These are phyloP conservation scores for Reticulitermes speratus DNA, from an alignment of 1,140 invertebrate genomes.

Conservation along the genomic window DNA sequence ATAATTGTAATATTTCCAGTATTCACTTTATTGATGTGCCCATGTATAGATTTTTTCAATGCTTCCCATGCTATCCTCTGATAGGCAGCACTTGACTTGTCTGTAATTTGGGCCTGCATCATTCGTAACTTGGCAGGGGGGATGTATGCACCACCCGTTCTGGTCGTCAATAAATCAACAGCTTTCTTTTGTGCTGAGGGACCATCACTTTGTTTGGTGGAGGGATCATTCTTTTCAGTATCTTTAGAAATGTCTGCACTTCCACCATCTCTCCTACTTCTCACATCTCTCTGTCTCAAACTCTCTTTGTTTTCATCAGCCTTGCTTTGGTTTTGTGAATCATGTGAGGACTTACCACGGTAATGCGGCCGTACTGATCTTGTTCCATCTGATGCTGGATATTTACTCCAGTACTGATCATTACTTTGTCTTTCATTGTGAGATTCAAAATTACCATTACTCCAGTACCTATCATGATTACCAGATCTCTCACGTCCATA, in stretches of 20 bases:
- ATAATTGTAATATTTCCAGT: slow-evolving; percentile 93
- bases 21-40: slow-evolving; percentile 98
- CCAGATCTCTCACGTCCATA: neutral
- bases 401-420: neutral
- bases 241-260: neutral
- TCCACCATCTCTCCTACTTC: neutral
- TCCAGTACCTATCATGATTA: neutral
- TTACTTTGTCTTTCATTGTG: neutral
- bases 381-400: neutral
- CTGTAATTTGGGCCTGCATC: slow-evolving; percentile 93
- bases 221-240: neutral
- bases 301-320: no score
- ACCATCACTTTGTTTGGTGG: neutral
- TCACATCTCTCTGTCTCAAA: no score
- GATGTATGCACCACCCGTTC: slow-evolving; percentile 96
- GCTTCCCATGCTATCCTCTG: slow-evolving; percentile 98
- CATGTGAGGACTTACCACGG: no score
- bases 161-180: slow-evolving; percentile 75
- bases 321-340: no score
- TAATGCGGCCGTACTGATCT: neutral
- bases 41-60: slow-evolving; percentile 98
- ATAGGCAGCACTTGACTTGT: slow-evolving; percentile 89
- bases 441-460: neutral
- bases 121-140: slow-evolving; percentile 92
- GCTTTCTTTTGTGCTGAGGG: slow-evolving; percentile 46